Evolutionary conservation across 2,888 invertebrate genomes (phyloP), one percentile per base, ranked within the genome.

Genomic region (Opisthograptis luteolata): DNA sequence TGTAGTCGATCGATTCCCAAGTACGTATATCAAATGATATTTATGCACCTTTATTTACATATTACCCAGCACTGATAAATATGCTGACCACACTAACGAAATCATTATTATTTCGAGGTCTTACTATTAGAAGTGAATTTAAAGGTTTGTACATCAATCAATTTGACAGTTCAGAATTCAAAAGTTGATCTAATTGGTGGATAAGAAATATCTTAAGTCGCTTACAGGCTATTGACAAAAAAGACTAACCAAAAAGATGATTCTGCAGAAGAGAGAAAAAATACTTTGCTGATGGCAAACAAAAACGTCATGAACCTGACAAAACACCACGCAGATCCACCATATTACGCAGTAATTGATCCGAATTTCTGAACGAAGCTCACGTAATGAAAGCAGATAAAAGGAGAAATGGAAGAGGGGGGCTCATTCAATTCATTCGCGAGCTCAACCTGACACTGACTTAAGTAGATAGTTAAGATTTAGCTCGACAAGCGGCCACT

Each of bases 391-490:
- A 87, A 83, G 79, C 74, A 83, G 81, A 84, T 84, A 83, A 85
- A 84, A 78, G 75, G 72, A 71, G 35, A 43, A 48, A 73, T 70
- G 68, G 67, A 73, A 69, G 76, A 72, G 77, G 76, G 77, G 76
- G 77, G 78, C 75, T 85, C 79, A 85, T 85, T 85, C 80, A 81
- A 86, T 86, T 84, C 80, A 65, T 76, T 75, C 73, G 69, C 68
- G 74, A 79, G 79, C 74, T 74, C 71, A 69, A 70, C 73, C 81
- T 82, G 81, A 81, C 82, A 81, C 76, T 79, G 82, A 76, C 79
- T 81, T 84, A 83, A 86, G 84, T 86, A 81, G 81, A 86, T 87
- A 87, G 87, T 86, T 85, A 80, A 84, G 87, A 82, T 84, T 82
- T 84, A 79, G 81, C 73, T 77, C 74, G 77, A 78, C 76, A 81